Evolutionary conservation across 1,140 invertebrate genomes (phyloP).

Genomic region (Drosophila murphyi): DNA sequence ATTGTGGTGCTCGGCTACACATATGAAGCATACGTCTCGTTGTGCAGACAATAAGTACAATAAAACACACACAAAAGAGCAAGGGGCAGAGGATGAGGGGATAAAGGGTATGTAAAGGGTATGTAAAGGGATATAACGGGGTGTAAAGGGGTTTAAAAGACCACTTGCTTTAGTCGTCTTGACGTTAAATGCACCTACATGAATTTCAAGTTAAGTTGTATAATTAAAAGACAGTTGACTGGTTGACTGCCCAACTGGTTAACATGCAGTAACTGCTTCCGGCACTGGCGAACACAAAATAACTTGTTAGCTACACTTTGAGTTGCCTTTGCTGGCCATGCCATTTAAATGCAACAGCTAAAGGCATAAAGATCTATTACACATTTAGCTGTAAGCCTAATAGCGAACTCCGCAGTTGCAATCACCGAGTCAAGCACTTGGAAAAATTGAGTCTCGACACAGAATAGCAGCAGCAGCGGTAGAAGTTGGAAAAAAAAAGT

Average conservation of each 20-base stretch:
- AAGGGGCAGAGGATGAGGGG: background rate
- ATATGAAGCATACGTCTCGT: conserved; percentile 71
- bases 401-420: conserved; percentile 40
- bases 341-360: background rate
- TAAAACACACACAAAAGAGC: conserved; percentile 20
- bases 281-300: background rate
- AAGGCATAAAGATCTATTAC: background rate
- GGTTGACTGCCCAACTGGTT: conserved; percentile 41
- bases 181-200: conserved; percentile 55
- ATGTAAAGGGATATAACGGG: background rate
- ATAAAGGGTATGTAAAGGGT: background rate
- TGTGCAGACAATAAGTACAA: conserved; percentile 50
- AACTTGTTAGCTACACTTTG: conserved; percentile 9
- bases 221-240: conserved; percentile 74
- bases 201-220: conserved; percentile 55
- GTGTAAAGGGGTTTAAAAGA: background rate
- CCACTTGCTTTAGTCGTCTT: background rate
- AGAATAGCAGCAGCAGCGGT: background rate
- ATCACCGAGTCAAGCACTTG: conserved; percentile 11
- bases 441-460: conserved; percentile 21
- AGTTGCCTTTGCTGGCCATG: background rate
- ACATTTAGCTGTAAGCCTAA: background rate
- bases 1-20: conserved; percentile 61
- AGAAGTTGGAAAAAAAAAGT: background rate
- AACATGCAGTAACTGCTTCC: conserved; percentile 26